These are phyloP conservation scores for Typhlichthys subterraneus DNA, from an alignment of 2,797 vertebrate genomes.

Conservation along the genomic window DNA sequence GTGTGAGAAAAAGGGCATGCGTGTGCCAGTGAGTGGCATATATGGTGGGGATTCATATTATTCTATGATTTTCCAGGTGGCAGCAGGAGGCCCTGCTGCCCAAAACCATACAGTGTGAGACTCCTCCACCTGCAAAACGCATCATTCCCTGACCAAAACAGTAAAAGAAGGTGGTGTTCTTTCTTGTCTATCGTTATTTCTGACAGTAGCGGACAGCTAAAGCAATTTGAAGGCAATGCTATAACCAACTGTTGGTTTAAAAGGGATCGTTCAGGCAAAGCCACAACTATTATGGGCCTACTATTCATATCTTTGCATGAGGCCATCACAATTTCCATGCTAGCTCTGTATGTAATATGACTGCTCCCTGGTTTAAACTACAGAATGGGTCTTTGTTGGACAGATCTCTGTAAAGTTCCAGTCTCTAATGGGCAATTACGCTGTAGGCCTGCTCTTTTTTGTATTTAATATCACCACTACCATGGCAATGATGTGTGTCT, in stretches of 20 bases:
- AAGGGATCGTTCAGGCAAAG: constrained; percentile 72
- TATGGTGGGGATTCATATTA: constrained; percentile 19
- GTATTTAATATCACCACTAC: constrained; percentile 63
- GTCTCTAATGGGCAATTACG: constrained; percentile 71
- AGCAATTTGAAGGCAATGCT: constrained; percentile 68
- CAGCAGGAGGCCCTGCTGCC: constrained; percentile 58
- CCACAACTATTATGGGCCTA: constrained; percentile 74
- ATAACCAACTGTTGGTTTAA: constrained; percentile 72
- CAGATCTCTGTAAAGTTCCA: constrained; percentile 68
- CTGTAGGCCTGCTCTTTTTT: constrained; percentile 56
- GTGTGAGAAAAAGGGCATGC: neutral
- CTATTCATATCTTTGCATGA: constrained; percentile 75
- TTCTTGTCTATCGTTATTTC: constrained; percentile 38
- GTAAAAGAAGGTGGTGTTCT: constrained; percentile 56
- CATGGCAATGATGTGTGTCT: constrained; percentile 59
- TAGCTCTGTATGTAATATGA: constrained; percentile 65
- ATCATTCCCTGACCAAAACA: constrained; percentile 69
- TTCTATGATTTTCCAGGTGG: constrained; percentile 70
- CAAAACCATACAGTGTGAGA: constrained; percentile 47
- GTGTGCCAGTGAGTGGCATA: constrained; percentile 28
- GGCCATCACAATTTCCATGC: constrained; percentile 77
- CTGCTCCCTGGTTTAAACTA: constrained; percentile 67
- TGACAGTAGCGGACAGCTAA: constrained; percentile 70
- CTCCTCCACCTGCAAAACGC: constrained; percentile 73
- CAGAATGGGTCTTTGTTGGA: constrained; percentile 72